A percentile compares a stretch with the other conserved stretches of the same genome.
phyloP scores from a whole-genome alignment of 2,797 vertebrate species.

The Sebastes diaconus region DNA sequence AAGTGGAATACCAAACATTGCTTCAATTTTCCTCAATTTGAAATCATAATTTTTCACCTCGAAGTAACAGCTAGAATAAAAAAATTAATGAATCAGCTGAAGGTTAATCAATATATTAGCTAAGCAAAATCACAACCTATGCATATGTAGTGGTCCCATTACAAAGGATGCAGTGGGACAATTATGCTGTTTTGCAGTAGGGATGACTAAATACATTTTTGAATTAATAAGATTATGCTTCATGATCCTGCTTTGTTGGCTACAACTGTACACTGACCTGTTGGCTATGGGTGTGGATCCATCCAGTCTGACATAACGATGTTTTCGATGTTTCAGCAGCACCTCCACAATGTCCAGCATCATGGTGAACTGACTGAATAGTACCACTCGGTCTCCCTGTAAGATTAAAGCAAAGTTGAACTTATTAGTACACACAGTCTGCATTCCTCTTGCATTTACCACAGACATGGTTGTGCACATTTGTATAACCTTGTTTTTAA shows the following conservation, averaged over 20 bases:
- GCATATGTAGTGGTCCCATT: not conserved
- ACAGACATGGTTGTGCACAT: not conserved
- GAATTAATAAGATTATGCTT: not conserved
- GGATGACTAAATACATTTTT: not conserved
- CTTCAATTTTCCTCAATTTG: not conserved
- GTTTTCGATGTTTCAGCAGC: constrained; percentile 88
- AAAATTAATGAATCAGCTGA: not conserved
- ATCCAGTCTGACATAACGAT: constrained; percentile 91
- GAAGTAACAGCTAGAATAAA: not conserved
- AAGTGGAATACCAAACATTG: not conserved
- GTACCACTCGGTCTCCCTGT: constrained; percentile 93
- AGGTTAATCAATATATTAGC: not conserved
- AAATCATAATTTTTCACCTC: not conserved
- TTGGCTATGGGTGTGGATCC: constrained; percentile 94
- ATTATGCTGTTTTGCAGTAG: not conserved
- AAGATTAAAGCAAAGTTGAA: not conserved
- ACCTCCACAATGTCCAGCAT: constrained; percentile 96
- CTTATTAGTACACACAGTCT: not conserved
- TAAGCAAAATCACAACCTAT: not conserved
- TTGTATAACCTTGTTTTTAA: constrained; percentile 86
- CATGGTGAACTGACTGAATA: constrained; percentile 99
- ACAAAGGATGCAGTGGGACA: not conserved
- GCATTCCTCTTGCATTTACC: not conserved
- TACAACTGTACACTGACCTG: constrained; percentile 78
- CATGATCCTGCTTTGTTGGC: not conserved